Evolutionary conservation across 92 coral and sea anemone species (phyloP).

Genomic region (Epizoanthus scotinus): DNA sequence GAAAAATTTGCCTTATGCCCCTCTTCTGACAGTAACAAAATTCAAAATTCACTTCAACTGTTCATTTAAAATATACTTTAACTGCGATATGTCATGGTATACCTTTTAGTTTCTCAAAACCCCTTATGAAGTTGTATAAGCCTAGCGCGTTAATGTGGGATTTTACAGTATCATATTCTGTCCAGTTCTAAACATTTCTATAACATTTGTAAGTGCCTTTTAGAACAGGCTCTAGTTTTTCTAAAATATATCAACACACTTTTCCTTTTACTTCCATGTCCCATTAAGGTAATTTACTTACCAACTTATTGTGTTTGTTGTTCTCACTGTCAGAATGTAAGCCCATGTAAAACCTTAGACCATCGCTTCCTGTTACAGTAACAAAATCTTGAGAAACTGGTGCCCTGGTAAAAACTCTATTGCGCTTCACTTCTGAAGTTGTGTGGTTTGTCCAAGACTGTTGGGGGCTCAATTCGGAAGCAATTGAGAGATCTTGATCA

Average conservation of each 20-base stretch:
- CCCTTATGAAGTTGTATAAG: no score
- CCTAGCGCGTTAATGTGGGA: no score
- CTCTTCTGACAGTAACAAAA: no score
- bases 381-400: conserved; percentile 81
- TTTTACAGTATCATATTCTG: no score
- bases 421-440: conserved; percentile 20
- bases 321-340: conserved; percentile 54
- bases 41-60: no score
- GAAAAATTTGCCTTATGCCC: no score
- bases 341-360: conserved; percentile 81
- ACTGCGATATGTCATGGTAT: no score
- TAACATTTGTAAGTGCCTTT: no score
- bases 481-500: neutral
- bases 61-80: no score
- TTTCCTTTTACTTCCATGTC: neutral
- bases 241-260: neutral
- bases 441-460: neutral
- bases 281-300: neutral
- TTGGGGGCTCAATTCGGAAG: neutral
- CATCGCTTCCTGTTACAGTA: conserved; percentile 80
- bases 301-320: conserved; percentile 30
- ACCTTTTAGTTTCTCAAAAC: no score
- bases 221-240: no score
- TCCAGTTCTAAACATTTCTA: no score
- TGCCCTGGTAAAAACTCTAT: conserved; percentile 73